phyloP scores from a whole-genome alignment of 2,113 vertebrate genomes.

The Murina feae region DNA sequence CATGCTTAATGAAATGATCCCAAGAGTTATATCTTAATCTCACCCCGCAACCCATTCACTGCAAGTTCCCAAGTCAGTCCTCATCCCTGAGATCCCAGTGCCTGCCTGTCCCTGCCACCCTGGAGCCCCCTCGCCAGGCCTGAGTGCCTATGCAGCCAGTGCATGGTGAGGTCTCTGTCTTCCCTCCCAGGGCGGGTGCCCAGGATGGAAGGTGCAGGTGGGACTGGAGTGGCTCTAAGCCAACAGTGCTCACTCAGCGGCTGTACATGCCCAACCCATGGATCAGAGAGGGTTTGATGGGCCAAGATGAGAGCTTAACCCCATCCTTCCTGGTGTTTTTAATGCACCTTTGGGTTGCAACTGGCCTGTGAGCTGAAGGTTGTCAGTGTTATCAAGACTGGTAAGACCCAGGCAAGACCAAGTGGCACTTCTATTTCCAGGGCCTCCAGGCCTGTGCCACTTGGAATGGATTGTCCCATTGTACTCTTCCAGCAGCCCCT shows the following conservation, averaged over 20 bases:
- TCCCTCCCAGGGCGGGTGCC: not conserved
- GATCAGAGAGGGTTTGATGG: not conserved
- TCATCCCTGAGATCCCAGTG: not conserved
- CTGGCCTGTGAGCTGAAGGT: not conserved
- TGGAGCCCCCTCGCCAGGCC: not conserved
- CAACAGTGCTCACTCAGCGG: not conserved
- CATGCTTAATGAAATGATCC: not conserved
- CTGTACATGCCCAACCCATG: too few relatives aligned
- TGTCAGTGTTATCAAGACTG: not conserved
- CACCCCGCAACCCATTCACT: not conserved
- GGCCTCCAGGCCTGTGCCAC: not conserved
- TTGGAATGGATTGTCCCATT: not conserved
- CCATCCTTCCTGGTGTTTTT: not conserved
- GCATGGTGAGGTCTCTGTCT: accelerated
- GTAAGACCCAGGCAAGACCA: not conserved
- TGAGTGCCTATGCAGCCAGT: not conserved
- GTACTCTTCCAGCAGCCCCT: not conserved
- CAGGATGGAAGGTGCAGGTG: not conserved
- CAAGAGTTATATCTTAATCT: not conserved
- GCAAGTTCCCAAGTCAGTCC: not conserved
- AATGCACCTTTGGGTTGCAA: not conserved
- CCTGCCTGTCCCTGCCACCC: not conserved
- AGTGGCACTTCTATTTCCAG: not conserved
- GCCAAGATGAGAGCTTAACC: too few relatives aligned
- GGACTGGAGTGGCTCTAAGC: not conserved